These are phyloP conservation scores for Corticium candelabrum DNA, from an alignment of 37 sponge, comb jelly and placozoan species.

Conservation along the genomic window DNA sequence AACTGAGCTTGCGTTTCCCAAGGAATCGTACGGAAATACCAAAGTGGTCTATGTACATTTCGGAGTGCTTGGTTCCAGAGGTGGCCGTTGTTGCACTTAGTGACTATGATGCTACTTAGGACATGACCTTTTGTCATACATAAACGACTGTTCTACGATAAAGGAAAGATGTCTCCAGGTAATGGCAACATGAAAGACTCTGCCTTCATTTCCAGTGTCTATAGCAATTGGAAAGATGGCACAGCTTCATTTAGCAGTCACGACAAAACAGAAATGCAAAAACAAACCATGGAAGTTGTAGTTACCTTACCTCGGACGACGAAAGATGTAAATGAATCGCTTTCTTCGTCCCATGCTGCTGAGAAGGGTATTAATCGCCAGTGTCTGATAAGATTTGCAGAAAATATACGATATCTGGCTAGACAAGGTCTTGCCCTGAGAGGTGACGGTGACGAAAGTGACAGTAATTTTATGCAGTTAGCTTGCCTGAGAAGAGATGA, in stretches of 20 bases:
- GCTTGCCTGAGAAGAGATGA: conserved; percentile 16
- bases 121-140: too few relatives aligned
- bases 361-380: neutral
- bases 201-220: conserved; percentile 8
- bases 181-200: too few relatives aligned
- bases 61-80: too few relatives aligned
- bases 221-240: conserved; percentile 28
- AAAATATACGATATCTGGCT: conserved; percentile 17
- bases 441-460: conserved; percentile 8
- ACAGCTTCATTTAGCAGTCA: conserved; percentile 14
- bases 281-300: neutral
- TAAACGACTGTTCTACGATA: too few relatives aligned
- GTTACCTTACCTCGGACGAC: neutral
- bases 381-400: conserved; percentile 3
- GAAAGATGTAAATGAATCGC: conserved; percentile 5
- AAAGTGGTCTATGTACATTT: too few relatives aligned
- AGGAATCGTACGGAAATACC: too few relatives aligned
- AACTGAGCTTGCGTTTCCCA: too few relatives aligned
- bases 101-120: too few relatives aligned
- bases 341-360: conserved; percentile 8
- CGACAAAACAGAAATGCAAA: neutral
- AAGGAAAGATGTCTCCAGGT: too few relatives aligned
- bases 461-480: conserved; percentile 23
- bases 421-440: conserved; percentile 20
- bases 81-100: too few relatives aligned